Conservation (phyloP, 1,140 invertebrate species). For the Aphaenogaster rudis region DNA sequence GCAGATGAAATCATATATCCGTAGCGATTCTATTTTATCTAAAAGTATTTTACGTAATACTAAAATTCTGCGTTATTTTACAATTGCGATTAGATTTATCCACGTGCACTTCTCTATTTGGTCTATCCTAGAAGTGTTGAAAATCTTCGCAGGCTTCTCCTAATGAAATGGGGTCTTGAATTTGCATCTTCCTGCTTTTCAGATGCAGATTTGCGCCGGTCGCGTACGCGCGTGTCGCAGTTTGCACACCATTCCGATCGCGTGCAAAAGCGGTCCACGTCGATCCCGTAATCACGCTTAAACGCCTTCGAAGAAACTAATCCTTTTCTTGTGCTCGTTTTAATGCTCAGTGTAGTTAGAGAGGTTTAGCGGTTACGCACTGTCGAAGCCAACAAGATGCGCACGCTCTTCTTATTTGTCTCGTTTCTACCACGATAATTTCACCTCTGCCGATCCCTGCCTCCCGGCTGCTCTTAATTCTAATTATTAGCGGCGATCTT, state of each 20-base stretch:
- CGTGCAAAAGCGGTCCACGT: conserved; percentile 45
- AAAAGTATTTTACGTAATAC: background rate
- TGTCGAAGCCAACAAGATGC: conserved; percentile 42
- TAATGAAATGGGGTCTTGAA: background rate
- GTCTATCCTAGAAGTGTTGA: background rate
- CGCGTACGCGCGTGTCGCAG: conserved; percentile 1
- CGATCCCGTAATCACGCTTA: conserved; percentile 54
- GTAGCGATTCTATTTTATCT: background rate
- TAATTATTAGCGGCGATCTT: conserved; percentile 40
- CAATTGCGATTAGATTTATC: background rate
- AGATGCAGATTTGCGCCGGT: background rate
- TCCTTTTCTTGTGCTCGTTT: conserved; percentile 35
- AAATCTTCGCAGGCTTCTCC: background rate
- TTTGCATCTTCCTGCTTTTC: background rate
- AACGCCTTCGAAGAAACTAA: conserved; percentile 52
- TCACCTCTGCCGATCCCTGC: background rate
- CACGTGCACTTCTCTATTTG: background rate
- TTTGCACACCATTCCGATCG: conserved; percentile 10
- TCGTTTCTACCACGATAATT: conserved; percentile 41
- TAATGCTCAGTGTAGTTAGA: conserved; percentile 30
- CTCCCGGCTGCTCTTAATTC: conserved; percentile 23
- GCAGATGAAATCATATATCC: background rate
- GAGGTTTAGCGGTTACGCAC: conserved; percentile 44
- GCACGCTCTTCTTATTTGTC: conserved; percentile 35
- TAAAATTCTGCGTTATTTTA: background rate